Evolutionary conservation across 2,888 invertebrate species (phyloP), one percentile per base, ranked within the genome.

Genomic region (Nephrocerus scutellatus): DNA sequence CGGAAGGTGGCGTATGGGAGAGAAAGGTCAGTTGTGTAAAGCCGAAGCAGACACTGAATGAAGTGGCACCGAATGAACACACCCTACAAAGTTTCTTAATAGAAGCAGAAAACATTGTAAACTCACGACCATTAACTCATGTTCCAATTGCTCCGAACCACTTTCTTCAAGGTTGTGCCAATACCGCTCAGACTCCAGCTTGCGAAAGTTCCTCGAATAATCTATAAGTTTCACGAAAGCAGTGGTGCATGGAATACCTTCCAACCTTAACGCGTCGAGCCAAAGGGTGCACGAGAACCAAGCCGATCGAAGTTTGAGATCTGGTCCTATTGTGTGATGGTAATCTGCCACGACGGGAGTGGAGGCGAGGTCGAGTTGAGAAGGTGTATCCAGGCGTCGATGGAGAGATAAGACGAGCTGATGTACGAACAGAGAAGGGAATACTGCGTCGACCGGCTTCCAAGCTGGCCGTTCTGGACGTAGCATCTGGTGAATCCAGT

Each of bases 381-480:
- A 21, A 36, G 16, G 41, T 41, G 1, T 39, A 48, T 16, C 30
- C 41, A 5, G 54, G 51, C 2, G 14, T 16, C 2, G 51, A 53
- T 32, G 50, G 49, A 8, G 43, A 44, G 13, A 36, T 46, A 1
- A 44, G 52, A 2, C 30, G 47, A 15, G 50, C 49, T 3, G 41
- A 49, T 19, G 45, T 54, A 8, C 34, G 30, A 19, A 52, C 53
- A 12, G 35, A 29, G 7, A 35, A 37, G 5, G 53, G 51, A 9
- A 15, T 43, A 4, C 25, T 48, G 16, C 46, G 46, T 5, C 43
- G 51, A 12, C 46, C 48, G 7, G 48, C 41, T 4, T 44, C 44
- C 2, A 46, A 47, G 40, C 39, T 52, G 41, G 48, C 47, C 51
- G 57, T 59, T 59, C 63, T 63, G 62, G 63, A 47, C 68, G 66